Base-by-base conservation (phyloP, 2,113 vertebrate species). In the Nematolebias whitei region DNA sequence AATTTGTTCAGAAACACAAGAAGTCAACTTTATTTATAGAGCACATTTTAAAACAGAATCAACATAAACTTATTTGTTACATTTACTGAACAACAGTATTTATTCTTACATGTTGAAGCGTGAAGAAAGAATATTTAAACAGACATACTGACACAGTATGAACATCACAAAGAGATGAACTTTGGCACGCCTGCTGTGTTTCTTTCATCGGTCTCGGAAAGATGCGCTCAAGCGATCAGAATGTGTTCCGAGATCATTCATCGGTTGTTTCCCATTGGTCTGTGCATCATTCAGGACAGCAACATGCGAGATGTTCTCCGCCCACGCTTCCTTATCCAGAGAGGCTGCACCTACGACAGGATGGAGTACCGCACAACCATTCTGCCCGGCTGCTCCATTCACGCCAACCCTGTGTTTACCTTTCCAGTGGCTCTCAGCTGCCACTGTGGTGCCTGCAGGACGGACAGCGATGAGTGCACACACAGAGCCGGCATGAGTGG, bases 371-470 rank as follows among this genome's bases (percentile, higher is more conserved):
- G 82, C 44, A 95, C 95, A 0, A 92, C 86, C 50, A 50, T 93
- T 56, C 92, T 99, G 64, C 97, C 96, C 0, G 96, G 97, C 84
- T 99, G 98, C 22, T 92, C 92, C 8, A 56, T 38, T 3, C 79
- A 94, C 35, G 77, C 90, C 55, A 44, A 89, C 79, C 91, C 96
- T 2, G 89, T 92, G 59, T 96, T 95, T 74, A 95, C 93, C 62
- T 99, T 96, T 80, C 96, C 96, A 0, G 92, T 95, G 63, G 96
- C 98, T 10, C 5, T 95, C 16, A 95, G 93, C 89, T 99, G 97
- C 91, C 94, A 93, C 80, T 99, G 98, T 64, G 91, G 93, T 20
- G 92, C 92, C 82, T 99, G 98, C 82, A 91, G 94, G 60, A 96
- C 96, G 0, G 94, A 94, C 74, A 95, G 92, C 2, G 91, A 92